Evolutionary conservation across 2,113 vertebrate genomes (phyloP).

Genomic region (Gnathonemus longibarbis): DNA sequence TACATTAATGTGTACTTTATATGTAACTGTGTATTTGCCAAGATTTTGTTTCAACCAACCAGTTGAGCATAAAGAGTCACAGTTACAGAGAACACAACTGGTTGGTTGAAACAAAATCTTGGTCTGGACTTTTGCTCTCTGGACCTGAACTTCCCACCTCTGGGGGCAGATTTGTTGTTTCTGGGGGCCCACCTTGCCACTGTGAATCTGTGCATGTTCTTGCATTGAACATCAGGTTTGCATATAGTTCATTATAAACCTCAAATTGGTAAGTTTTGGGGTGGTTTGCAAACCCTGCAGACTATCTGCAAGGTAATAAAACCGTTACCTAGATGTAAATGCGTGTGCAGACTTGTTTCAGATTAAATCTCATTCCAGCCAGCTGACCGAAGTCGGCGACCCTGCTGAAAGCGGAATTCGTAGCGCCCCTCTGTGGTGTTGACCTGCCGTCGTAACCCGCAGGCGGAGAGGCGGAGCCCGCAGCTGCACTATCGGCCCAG

Average conservation of each 20-base stretch:
- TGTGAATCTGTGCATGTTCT: neutral
- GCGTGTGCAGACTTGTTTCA: neutral
- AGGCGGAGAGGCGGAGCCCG: conserved; percentile 84
- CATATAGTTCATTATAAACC: neutral
- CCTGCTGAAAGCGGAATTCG: neutral
- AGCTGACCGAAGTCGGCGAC: neutral
- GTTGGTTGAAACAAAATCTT: neutral
- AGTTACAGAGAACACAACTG: neutral
- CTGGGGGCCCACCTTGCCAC: neutral
- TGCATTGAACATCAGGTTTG: neutral
- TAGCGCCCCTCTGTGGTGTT: neutral
- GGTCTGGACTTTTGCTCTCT: neutral
- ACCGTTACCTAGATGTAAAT: neutral
- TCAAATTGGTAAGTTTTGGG: neutral
- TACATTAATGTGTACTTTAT: neutral
- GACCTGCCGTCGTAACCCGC: neutral
- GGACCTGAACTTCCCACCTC: neutral
- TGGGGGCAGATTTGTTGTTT: neutral
- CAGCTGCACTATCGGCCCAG: conserved; percentile 81
- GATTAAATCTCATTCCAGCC: neutral
- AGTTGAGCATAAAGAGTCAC: neutral
- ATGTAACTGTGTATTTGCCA: neutral
- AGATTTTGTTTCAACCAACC: neutral
- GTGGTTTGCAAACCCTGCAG: neutral
- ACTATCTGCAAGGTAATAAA: neutral